Evolutionary conservation across 2,113 vertebrate species (phyloP), one percentile per base, ranked within the genome.

Genomic region (Alethe castanea): DNA sequence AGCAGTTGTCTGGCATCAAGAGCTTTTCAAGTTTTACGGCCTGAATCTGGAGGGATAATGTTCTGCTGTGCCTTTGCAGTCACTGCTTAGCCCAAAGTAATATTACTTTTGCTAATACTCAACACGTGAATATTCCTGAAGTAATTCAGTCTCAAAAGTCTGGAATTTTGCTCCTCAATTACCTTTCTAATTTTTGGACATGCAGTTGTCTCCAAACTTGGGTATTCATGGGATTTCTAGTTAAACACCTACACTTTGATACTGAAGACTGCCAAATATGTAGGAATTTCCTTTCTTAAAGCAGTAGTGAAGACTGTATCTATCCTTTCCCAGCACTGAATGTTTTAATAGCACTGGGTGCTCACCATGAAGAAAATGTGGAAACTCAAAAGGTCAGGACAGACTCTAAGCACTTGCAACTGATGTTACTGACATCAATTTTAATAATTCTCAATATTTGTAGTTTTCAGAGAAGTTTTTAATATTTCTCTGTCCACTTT

Each of bases 1-100:
- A 97, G 98, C 98, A 98, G 98, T 97, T 98, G 97, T 97, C 97
- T 98, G 97, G 97, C 97, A 95, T 97, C 96, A 86, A 96, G 97
- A 98, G 97, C 97, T 97, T 97, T 97, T 97, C 96, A 95, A 96
- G 86, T 97, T 95, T 95, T 95, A 96, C 97, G 91, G 96, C 97
- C 97, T 94, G 97, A 97, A 95, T 97, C 95, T 97, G 97, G 97
- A 98, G 97, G 95, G 97, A 97, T 95, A 96, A 96, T 95, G 95
- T 96, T 98, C 97, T 98, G 98, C 98, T 98, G 98, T 98, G 98
- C 98, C 98, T 98, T 98, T 98, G 98, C 97, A 98, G 98, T 98
- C 98, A 97, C 98, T 98, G 98, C 97, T 98, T 98, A 98, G 97
- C 97, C 98, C 98, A 98, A 98, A 98, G 98, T 97, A 95, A 97